Evolutionary conservation across 92 coral and sea anemone species (phyloP).

Genomic region (Phymanthus crucifer): DNA sequence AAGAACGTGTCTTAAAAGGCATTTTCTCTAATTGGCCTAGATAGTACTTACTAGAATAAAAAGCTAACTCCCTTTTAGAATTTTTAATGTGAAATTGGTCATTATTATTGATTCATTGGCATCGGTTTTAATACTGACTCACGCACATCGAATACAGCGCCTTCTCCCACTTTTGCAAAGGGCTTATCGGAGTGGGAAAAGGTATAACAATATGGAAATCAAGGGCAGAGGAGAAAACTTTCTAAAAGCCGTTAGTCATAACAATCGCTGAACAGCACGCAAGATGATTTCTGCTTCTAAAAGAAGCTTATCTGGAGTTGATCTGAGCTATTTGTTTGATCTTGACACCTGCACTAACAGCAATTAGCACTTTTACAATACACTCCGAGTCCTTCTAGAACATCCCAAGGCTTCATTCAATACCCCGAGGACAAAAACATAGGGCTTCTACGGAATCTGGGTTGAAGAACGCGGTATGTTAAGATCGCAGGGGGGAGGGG

Average conservation of each 20-base stretch:
- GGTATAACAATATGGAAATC: not conserved
- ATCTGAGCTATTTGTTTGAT: slow-evolving; percentile 9
- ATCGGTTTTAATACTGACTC: no score
- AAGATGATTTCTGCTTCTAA: not conserved
- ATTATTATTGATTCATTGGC: no score
- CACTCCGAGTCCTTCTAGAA: slow-evolving; percentile 27
- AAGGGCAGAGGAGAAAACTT: not conserved
- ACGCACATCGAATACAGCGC: no score
- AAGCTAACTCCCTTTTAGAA: no score
- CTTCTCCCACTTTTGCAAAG: not conserved
- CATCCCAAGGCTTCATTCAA: slow-evolving; percentile 14
- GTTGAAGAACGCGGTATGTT: no score
- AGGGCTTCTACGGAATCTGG: no score
- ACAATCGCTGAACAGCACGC: slow-evolving; percentile 1
- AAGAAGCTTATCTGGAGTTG: slow-evolving; percentile 12
- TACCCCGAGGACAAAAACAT: not conserved
- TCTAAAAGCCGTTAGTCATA: slow-evolving; percentile 20
- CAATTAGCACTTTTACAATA: slow-evolving; percentile 23
- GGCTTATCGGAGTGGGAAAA: not conserved
- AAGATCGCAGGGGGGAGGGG: no score
- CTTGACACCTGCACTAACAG: slow-evolving; percentile 25
- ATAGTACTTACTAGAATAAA: no score
- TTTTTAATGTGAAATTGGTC: no score
- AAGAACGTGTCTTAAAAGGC: no score
- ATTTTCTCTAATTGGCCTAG: no score